These are phyloP conservation scores for Drosophila neutralis DNA, from an alignment of 2,888 invertebrate genomes.

Conservation along the genomic window DNA sequence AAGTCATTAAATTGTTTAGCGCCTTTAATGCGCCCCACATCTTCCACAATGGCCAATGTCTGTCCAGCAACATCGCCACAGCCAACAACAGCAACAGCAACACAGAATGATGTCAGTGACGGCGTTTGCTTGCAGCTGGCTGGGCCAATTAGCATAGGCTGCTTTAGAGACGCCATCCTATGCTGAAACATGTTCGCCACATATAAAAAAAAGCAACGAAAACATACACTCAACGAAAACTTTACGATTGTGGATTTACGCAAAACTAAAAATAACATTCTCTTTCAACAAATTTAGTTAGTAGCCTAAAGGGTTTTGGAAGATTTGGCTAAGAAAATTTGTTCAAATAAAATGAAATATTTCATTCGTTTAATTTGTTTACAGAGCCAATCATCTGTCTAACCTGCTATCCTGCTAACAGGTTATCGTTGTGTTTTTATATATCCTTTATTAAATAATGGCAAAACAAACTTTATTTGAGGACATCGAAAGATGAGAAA, in stretches of 20 bases:
- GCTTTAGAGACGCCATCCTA: slow-evolving; percentile 4
- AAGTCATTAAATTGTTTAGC: slow-evolving; percentile 78
- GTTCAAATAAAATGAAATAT: neutral
- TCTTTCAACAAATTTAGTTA: neutral
- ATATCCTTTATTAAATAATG: neutral
- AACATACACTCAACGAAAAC: neutral
- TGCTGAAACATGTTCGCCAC: slow-evolving; percentile 6
- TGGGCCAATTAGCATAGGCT: slow-evolving; percentile 48
- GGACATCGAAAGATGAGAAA: neutral
- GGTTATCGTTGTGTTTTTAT: slow-evolving; percentile 20
- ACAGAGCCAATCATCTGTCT: neutral
- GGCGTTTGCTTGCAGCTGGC: slow-evolving; percentile 31
- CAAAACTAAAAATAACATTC: neutral
- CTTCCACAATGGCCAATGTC: slow-evolving; percentile 32
- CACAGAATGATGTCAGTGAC: slow-evolving; percentile 34
- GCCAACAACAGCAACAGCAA: slow-evolving; percentile 20
- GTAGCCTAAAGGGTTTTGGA: neutral
- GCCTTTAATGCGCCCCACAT: slow-evolving; percentile 55
- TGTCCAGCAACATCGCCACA: slow-evolving; percentile 1
- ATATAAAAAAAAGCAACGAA: neutral
- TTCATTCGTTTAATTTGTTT: neutral
- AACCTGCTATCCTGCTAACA: neutral
- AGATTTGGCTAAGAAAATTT: neutral
- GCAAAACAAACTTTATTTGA: slow-evolving; percentile 18
- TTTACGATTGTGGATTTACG: neutral